phyloP scores from a whole-genome alignment of 1,140 invertebrate genomes.

The Zaprionus vittiger region DNA sequence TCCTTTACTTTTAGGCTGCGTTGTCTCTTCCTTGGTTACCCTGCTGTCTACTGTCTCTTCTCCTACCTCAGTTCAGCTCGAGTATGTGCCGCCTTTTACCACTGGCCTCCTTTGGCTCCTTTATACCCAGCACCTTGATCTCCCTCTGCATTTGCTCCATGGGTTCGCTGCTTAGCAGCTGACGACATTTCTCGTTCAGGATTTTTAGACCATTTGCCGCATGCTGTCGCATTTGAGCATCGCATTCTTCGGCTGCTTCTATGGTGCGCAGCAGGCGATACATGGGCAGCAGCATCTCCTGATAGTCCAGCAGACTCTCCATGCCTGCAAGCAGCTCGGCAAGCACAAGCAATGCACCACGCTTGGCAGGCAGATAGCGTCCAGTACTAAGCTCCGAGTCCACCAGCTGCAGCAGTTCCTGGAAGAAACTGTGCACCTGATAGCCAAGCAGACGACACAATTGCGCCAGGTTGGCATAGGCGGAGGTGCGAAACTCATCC shows the following conservation, averaged over 20 bases:
- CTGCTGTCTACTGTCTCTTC: neutral
- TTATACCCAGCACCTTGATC: conserved; percentile 85
- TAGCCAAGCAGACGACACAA: conserved; percentile 90
- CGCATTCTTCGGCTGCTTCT: conserved; percentile 86
- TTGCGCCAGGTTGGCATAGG: conserved; percentile 92
- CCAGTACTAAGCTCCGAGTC: conserved; percentile 87
- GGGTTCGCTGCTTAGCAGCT: conserved; percentile 86
- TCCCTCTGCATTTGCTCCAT: conserved; percentile 86
- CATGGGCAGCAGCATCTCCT: conserved; percentile 87
- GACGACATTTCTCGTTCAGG: conserved; percentile 87
- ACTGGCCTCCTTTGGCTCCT: conserved; percentile 25
- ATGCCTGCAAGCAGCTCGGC: conserved; percentile 89
- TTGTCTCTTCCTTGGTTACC: neutral
- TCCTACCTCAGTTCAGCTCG: conserved; percentile 48
- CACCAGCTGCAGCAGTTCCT: conserved; percentile 89
- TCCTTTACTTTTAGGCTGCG: too few species aligned
- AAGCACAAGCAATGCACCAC: conserved; percentile 90
- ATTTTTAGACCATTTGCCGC: conserved; percentile 89
- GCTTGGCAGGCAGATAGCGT: conserved; percentile 87
- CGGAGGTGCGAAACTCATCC: conserved; percentile 89
- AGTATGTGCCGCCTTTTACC: conserved; percentile 60
- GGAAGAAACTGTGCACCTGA: conserved; percentile 88
- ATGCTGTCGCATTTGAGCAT: conserved; percentile 88
- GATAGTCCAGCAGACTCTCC: conserved; percentile 87
- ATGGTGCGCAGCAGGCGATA: conserved; percentile 88